Evolutionary conservation across 2,888 invertebrate genomes (phyloP), one percentile per base, ranked within the genome.

Genomic region (Crocallis elinguaria): DNA sequence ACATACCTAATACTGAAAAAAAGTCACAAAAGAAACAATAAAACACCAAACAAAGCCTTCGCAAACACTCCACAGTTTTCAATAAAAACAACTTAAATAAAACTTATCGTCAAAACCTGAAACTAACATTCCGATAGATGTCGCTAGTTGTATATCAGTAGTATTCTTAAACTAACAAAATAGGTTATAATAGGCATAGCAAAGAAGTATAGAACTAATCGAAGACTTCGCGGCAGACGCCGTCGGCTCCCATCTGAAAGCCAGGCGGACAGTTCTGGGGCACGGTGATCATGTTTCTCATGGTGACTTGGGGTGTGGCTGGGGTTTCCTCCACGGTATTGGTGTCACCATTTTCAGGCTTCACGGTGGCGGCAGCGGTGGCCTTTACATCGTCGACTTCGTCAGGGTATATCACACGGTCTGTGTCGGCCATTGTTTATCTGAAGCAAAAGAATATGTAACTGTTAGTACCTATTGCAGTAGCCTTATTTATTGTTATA

Each of bases 391-490:
- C 79, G 0, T 79, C 77, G 0, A 82, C 78, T 61, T 88, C 86
- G n/a, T 87, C 84, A 11, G 86, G 84, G 60, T 71, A 84, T 1
- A 85, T 79, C 14, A 88, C 63, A 37, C 80, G 81, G 30, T 82
- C 67, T 11, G 70, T 72, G 56, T 85, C 86, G 11, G 86, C 81
- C 88, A 88, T 88, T 67, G 19, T 61, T 41, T 36, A 11, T 55
- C 76, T 73, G 74, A 49, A 65, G 50, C 54, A 67, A 60, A 52
- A 35, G 29, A 17, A 33, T 11, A 14, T 19, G 19, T n/a, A n/a
- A n/a, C n/a, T n/a, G n/a, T n/a, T n/a, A n/a, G n/a, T n/a, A n/a
- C n/a, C n/a, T n/a, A n/a, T n/a, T n/a, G n/a, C n/a, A n/a, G n/a
- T n/a, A n/a, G n/a, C n/a, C n/a, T 23, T 23, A 19, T 19, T 19